Base-by-base conservation (phyloP, 2,888 invertebrate genomes). In the Spisula subtruncata region DNA sequence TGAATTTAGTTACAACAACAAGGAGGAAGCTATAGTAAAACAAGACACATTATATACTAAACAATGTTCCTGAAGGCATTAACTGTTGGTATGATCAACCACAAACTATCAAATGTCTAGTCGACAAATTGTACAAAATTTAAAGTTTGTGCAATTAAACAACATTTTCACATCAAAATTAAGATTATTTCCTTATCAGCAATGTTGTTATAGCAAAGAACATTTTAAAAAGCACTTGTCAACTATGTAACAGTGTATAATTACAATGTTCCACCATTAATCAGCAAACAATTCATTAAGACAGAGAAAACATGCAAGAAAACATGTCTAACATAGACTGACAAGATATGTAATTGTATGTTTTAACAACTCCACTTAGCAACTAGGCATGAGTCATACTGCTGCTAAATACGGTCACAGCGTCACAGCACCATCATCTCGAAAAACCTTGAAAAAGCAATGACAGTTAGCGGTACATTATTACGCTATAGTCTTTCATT, bases 381-480 rank as follows among this genome's bases (percentile, higher is more conserved):
- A 32, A 35, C 14, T 35, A 75, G n/a, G 14, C 32, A 75, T 75
- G 75, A 75, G 32, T 75, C 75, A 75, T 75, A 75, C 25, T 0
- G 71, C 32, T 25, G 32, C 14, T 75, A 75, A 35, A 75, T 75
- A 75, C 16, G 18, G 29, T 35, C 29, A 75, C 71, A 71, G 29
- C 29, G 32, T 32, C 5, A 56, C 2, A n/a, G 25, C 2, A 75
- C 16, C 29, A 75, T 66, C 60, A 25, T 66, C 25, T 8, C 60
- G 5, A 66, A 66, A 60, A 66, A 25, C 60, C 60, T 66, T 66
- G 60, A 25, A 66, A n/a, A 66, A 4, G 32, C 8, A 35, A 75
- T 75, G 75, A 75, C 75, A 75, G 75, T 75, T 75, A n/a, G n/a
- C n/a, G n/a, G n/a, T n/a, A 35, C 32, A 75, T 75, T 71, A 32